Conservation (phyloP, 2,113 vertebrate genomes). For the Bambusicola thoracicus region DNA sequence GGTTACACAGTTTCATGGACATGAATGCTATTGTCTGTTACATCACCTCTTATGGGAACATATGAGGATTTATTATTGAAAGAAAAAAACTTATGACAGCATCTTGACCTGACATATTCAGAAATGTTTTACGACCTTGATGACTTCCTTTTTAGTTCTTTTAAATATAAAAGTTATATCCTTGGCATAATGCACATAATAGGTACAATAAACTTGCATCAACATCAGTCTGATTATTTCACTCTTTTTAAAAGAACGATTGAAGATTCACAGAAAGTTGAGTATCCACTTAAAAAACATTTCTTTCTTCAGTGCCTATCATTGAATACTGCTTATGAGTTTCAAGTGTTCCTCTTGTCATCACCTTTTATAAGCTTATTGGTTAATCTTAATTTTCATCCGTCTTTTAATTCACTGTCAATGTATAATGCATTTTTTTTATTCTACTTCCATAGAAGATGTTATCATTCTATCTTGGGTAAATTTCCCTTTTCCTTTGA, state of each 20-base stretch:
- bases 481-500: background rate
- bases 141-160: background rate
- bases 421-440: background rate
- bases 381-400: background rate
- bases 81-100: background rate
- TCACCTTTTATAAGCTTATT: background rate
- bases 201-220: background rate
- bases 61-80: background rate
- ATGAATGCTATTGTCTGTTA: background rate
- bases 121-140: background rate
- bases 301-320: background rate
- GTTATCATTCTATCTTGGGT: background rate
- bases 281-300: background rate
- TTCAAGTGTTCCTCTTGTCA: background rate
- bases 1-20: constrained; percentile 3
- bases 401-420: background rate
- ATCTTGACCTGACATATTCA: background rate
- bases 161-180: background rate
- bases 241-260: background rate
- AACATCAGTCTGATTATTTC: background rate
- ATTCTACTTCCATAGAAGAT: background rate
- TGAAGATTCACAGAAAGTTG: background rate
- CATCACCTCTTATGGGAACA: constrained; percentile 21
- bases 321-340: background rate
- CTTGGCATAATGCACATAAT: rapidly evolving